Evolutionary conservation across 64 coral and sea anemone genomes (phyloP).

Genomic region (Acropora tenuis): DNA sequence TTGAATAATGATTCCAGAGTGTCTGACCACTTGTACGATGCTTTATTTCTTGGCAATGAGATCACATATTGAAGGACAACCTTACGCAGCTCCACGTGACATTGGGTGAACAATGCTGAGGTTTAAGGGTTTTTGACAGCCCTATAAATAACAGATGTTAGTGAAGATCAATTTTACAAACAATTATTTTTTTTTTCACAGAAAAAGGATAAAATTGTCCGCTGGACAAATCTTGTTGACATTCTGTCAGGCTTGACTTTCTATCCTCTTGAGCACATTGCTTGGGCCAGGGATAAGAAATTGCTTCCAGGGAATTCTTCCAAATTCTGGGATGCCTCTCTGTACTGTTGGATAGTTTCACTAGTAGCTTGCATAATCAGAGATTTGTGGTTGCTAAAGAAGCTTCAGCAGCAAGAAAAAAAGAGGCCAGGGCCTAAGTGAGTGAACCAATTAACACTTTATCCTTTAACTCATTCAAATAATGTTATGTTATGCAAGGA

Average conservation of each 20-base stretch:
- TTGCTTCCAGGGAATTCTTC: constrained; percentile 61
- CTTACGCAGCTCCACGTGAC: too few relatives aligned
- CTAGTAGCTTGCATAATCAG: constrained; percentile 63
- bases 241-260: constrained; percentile 75
- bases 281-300: constrained; percentile 85
- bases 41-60: too few relatives aligned
- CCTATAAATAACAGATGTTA: neutral
- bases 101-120: too few relatives aligned
- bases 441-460: neutral
- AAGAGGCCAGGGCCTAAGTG: constrained; percentile 4
- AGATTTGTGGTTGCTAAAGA: constrained; percentile 60
- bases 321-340: constrained; percentile 49
- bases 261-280: constrained; percentile 86
- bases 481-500: neutral
- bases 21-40: too few relatives aligned
- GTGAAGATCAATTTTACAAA: neutral
- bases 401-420: constrained; percentile 21
- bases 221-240: constrained; percentile 64
- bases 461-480: neutral
- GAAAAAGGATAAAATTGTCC: constrained; percentile 66
- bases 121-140: too few relatives aligned
- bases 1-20: too few relatives aligned
- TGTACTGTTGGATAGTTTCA: constrained; percentile 80
- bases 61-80: too few relatives aligned
- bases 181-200: neutral